Conservation (phyloP, 2,888 invertebrate species). For the Platerodrilus igneus region DNA sequence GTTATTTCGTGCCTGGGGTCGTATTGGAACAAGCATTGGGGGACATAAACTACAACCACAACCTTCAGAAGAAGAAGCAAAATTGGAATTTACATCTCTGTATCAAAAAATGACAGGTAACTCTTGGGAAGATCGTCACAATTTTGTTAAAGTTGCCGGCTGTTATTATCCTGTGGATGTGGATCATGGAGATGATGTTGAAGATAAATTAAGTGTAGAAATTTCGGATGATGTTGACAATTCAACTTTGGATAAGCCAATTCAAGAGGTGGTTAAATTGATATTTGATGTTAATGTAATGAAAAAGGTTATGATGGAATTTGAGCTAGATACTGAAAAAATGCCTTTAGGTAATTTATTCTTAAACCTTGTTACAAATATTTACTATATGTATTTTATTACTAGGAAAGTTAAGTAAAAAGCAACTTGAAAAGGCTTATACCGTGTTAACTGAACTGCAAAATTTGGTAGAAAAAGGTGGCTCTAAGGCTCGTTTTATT, state of each 20-base stretch:
- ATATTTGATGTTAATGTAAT: constrained; percentile 89
- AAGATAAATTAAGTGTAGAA: constrained; percentile 50
- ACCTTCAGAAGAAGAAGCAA: constrained; percentile 54
- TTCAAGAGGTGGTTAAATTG: constrained; percentile 77
- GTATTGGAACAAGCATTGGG: constrained; percentile 93
- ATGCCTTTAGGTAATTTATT: constrained; percentile 75
- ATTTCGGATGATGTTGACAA: constrained; percentile 35
- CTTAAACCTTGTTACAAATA: not conserved
- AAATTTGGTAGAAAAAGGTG: constrained; percentile 52
- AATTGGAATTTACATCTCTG: constrained; percentile 54
- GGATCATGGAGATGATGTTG: constrained; percentile 61
- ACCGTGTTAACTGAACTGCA: constrained; percentile 69
- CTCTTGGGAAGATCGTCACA: constrained; percentile 60
- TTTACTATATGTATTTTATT: not conserved
- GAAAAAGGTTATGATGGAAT: constrained; percentile 89
- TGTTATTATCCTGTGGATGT: constrained; percentile 82
- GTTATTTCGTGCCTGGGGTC: constrained; percentile 72
- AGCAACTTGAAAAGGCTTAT: constrained; percentile 84
- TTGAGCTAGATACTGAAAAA: constrained; percentile 93
- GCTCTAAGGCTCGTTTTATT: constrained; percentile 55
- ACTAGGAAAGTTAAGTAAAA: constrained; percentile 77
- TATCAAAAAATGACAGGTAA: constrained; percentile 81
- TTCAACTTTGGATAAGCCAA: constrained; percentile 67
- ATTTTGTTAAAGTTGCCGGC: constrained; percentile 67
- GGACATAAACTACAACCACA: constrained; percentile 58